Conservation (phyloP, 2,797 vertebrate species). For the Enteromius treurensis region DNA sequence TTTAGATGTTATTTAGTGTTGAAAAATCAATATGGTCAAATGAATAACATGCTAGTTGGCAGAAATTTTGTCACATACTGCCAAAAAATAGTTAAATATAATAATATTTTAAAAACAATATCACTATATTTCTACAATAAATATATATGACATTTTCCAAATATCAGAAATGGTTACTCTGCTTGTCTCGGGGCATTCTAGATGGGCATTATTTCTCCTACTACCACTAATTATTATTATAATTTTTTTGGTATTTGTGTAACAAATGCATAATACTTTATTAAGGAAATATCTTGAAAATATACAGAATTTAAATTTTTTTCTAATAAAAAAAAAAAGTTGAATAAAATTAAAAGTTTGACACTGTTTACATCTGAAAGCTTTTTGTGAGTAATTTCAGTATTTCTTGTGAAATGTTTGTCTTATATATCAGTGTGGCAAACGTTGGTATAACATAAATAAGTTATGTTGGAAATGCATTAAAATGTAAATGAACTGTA, state of each 20-base stretch:
- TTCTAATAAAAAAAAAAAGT: background rate
- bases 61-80: no score
- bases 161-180: background rate
- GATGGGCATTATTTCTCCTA: background rate
- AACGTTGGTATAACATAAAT: no score
- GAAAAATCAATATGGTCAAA: slow-evolving; percentile 22
- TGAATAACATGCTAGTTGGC: background rate
- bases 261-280: background rate
- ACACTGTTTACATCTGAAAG: background rate
- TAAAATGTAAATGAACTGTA: background rate
- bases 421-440: no score
- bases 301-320: background rate
- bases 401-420: background rate
- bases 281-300: background rate
- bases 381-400: background rate
- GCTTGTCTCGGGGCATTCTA: background rate
- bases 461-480: background rate
- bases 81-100: no score
- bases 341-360: background rate
- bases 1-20: slow-evolving; percentile 20
- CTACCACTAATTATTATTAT: background rate
- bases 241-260: background rate
- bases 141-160: background rate
- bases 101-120: no score
- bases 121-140: background rate